These are phyloP conservation scores for Megatriorchis doriae DNA, from an alignment of 2,113 vertebrate genomes.

Conservation along the genomic window DNA sequence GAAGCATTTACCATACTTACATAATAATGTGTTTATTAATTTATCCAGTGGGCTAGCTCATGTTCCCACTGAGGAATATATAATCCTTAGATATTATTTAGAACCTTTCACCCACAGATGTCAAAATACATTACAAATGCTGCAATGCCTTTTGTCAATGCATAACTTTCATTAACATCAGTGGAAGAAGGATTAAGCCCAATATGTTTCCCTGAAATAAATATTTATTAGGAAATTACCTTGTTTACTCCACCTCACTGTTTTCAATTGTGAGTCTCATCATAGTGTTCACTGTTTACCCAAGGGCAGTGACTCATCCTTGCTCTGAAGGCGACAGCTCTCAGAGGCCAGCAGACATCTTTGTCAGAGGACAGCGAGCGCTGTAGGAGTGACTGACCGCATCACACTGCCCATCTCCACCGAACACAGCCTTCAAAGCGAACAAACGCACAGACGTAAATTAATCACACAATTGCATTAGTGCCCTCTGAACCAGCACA, in stretches of 20 bases:
- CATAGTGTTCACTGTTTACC: not conserved
- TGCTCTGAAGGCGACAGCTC: not conserved
- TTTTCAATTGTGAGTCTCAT: not conserved
- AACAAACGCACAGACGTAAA: not conserved
- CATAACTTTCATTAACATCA: not conserved
- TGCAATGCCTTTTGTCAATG: not conserved
- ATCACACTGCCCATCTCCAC: not conserved
- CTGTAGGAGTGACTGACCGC: not conserved
- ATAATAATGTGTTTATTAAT: constrained; percentile 43
- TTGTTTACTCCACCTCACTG: not conserved
- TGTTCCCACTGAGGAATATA: not conserved
- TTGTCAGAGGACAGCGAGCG: not conserved
- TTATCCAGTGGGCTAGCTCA: not conserved
- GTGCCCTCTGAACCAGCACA: constrained; percentile 17
- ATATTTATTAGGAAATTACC: constrained; percentile 20
- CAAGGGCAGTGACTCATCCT: not conserved
- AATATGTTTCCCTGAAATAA: not conserved
- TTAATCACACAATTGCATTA: constrained; percentile 53
- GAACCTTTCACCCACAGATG: constrained; percentile 16
- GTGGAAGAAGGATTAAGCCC: not conserved
- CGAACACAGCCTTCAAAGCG: not conserved
- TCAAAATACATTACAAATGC: not conserved
- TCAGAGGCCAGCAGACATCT: not conserved
- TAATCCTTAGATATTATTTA: constrained; percentile 10
- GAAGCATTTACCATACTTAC: not conserved